phyloP scores from a whole-genome alignment of 53 echinoderm and acorn worm genomes.

The Glandiceps talaboti region DNA sequence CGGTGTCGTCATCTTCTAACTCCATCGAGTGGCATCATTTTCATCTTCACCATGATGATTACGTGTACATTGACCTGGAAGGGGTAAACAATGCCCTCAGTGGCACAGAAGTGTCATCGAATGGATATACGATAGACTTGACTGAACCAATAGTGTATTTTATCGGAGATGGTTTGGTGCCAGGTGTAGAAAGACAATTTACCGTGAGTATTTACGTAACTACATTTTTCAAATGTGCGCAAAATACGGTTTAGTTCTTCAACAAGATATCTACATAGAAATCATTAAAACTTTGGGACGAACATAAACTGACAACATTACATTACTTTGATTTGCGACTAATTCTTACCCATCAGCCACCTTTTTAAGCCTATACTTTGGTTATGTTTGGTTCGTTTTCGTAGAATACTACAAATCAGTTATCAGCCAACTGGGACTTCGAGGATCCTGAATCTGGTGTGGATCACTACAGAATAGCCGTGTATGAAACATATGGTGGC shows the following conservation, averaged over 20 bases:
- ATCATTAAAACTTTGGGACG: no score
- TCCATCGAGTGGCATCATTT: constrained; percentile 58
- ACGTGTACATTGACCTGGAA: constrained; percentile 23
- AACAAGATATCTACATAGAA: no score
- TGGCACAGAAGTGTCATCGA: constrained; percentile 5
- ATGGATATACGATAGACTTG: constrained; percentile 33
- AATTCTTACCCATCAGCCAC: no score
- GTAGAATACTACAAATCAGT: no score
- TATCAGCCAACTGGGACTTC: constrained; percentile 38
- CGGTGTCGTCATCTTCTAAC: constrained; percentile 13
- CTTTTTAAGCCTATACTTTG: no score
- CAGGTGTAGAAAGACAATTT: constrained; percentile 5
- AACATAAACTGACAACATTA: no score
- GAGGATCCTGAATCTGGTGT: constrained; percentile 38
- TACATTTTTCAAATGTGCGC: no score
- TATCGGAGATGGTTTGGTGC: constrained; percentile 30
- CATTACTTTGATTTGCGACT: no score
- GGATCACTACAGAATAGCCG: constrained; percentile 22
- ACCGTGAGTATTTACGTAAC: neutral
- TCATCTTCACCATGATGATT: constrained; percentile 40
- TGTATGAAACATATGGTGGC: constrained; percentile 34
- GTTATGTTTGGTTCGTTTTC: no score
- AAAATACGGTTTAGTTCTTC: no score
- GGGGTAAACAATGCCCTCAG: constrained; percentile 27
- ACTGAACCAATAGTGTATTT: constrained; percentile 25